Base-by-base conservation (phyloP, 1,140 invertebrate genomes). In the Drosophila pseudoananassae region DNA sequence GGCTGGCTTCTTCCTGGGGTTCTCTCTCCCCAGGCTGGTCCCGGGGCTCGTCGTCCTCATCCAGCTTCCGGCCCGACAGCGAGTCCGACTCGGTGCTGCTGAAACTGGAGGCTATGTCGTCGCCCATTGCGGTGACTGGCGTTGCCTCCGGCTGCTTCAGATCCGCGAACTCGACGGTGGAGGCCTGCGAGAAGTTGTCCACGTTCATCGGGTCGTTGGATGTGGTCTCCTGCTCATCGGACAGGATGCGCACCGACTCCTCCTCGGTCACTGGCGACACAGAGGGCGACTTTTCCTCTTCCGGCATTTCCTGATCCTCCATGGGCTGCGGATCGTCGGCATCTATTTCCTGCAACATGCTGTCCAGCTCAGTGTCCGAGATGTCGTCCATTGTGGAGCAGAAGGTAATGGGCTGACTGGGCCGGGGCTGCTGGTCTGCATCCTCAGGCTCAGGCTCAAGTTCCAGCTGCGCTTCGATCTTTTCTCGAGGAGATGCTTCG, bases 331-430 rank as follows among this genome's bases (percentile, higher is more conserved):
- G 15, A 7, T 70, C 54, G 38, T 91, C 90, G 9, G 76, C 87
- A 31, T 91, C 90, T 36, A 92, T 88, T 50, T 92, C 91, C 40
- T 92, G 91, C 58, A 92, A 64, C 80, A 92, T 91, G 56, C 90
- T 91, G 68, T 92, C 91, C 49, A 92, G 55, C 36, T 92, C 91
- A 0, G 91, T 90, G 51, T 92, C 91, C 0, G 91, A 92, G 10
- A 92, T 92, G 25, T 92, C 91, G 50, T 92, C 91, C 91, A 92
- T 92, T 3, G 91, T 92, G 10, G 91, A 92, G 63, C 88, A 89
- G 38, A 92, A 92, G 20, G 84, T 90, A 3, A 92, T 51, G 0
- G 90, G 89, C 31, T 91, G 82, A 38, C 54, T 90, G 29, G 69
- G 82, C 4, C 65, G 70, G 3, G 70, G 63, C 9, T 49, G 15